Percentiles rank a stretch among this genome's conserved stretches.
Evolutionary conservation across 2,113 vertebrate species (phyloP).

Genomic region (Xiphorhynchus elegans): DNA sequence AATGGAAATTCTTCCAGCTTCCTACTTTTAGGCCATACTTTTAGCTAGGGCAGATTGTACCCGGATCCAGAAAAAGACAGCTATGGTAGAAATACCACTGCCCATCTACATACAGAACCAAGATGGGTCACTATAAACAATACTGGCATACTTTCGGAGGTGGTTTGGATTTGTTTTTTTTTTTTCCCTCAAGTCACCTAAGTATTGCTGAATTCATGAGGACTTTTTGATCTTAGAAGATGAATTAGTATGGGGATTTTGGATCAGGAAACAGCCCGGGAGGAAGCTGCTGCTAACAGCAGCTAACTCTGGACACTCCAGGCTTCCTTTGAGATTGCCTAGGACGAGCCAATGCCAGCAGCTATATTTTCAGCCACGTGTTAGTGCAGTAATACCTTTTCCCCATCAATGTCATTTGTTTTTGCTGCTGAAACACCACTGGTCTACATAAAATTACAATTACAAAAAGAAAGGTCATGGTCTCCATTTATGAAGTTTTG

Average conservation of each 20-base stretch:
- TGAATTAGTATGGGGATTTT: background rate
- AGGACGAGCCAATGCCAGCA: background rate
- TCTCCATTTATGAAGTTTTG: background rate
- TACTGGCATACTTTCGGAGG: background rate
- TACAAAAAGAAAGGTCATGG: background rate
- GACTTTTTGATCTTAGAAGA: slow-evolving; percentile 20
- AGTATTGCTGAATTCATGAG: background rate
- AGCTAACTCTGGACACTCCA: background rate
- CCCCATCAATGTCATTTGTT: background rate
- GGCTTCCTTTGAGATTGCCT: slow-evolving; percentile 53
- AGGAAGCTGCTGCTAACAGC: slow-evolving; percentile 22
- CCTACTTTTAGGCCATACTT: background rate
- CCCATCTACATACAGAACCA: background rate
- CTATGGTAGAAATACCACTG: background rate
- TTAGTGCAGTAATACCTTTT: background rate
- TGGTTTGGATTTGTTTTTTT: background rate
- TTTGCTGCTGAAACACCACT: background rate
- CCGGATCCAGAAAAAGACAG: background rate
- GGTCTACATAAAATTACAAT: background rate
- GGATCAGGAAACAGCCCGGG: slow-evolving; percentile 27
- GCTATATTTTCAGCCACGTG: background rate
- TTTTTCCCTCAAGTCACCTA: background rate
- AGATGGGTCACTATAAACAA: background rate
- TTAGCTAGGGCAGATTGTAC: background rate
- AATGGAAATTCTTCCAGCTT: background rate